Evolutionary conservation across 2,113 vertebrate genomes (phyloP).

Genomic region (Coptodon rendalli): DNA sequence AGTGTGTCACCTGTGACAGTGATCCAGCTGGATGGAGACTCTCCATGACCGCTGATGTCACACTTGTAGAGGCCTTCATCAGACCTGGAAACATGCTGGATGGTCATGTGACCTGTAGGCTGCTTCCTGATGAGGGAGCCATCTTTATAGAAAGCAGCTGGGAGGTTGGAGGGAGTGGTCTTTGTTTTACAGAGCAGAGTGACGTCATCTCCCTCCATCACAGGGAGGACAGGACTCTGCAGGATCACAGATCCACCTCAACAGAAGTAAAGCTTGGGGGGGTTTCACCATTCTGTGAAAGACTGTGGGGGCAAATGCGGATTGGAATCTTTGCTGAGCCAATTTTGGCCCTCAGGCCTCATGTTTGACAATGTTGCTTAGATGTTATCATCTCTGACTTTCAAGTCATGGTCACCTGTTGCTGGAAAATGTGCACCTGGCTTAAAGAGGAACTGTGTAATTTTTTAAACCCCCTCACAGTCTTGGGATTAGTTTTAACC

Average conservation of each 20-base stretch:
- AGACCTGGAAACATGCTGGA: neutral
- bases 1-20: neutral
- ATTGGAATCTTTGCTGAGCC: neutral
- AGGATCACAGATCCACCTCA: neutral
- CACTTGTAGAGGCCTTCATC: neutral
- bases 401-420: fast-evolving
- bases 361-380: neutral
- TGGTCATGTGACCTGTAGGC: neutral
- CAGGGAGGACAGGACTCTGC: neutral
- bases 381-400: neutral
- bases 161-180: too few species aligned
- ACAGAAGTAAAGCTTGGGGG: fast-evolving
- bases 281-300: neutral
- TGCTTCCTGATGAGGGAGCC: fast-evolving
- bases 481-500: neutral
- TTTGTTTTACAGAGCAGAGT: neutral
- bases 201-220: neutral
- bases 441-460: neutral
- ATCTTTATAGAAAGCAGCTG: neutral
- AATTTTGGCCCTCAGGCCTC: neutral
- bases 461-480: neutral
- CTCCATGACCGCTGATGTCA: neutral
- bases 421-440: neutral
- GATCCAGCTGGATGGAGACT: neutral
- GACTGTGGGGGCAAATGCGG: fast-evolving